Evolutionary conservation across 53 echinoderm and acorn worm genomes (phyloP), one percentile per base, ranked within the genome.

Genomic region (Mesocentrotus franciscanus): DNA sequence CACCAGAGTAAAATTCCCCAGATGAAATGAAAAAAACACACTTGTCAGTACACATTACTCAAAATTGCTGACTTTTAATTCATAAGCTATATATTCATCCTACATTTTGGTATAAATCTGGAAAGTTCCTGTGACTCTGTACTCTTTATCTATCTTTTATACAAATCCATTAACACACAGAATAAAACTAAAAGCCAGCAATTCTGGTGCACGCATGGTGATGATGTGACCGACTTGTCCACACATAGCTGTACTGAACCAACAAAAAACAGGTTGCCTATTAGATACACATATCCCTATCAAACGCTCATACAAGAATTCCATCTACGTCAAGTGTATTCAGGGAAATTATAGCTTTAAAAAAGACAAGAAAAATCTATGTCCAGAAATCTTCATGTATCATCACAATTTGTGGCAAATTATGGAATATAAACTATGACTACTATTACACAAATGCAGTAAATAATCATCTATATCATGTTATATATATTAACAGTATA

Each of bases 51-150:
- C 70, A 85, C 26, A 94, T 94, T 42, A 85, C 85, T 85, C 95
- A 94, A 85, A 94, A 94, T 94, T 94, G 95, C 95, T 94, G 95
- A 93, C 93, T 94, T 87, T 87, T 39, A 78, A 59, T 81, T 81
- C 4, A 81, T 60, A 33, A 92, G 30, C 74, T 92, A 92, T 92
- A 76, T 75, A 81, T 81, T 93, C 61, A 60, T n/a, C 56, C 83
- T 79, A 93, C 79, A 87, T 81, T 93, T 93, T 93, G 94, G 94
- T 93, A 93, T 81, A 93, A 93, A 83, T 78, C 70, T 93, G 94
- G 79, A 79, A 93, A 93, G 56, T 36, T 56, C 32, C 36, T 57
- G 24, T 27, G 70, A 72, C 87, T 85, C 39, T 60, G 56, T 87
- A 64, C 68, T 85, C 49, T 85, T 68, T 76, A 74, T 56, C 18